phyloP scores from a whole-genome alignment of 2,113 vertebrate species.

The Ia io region DNA sequence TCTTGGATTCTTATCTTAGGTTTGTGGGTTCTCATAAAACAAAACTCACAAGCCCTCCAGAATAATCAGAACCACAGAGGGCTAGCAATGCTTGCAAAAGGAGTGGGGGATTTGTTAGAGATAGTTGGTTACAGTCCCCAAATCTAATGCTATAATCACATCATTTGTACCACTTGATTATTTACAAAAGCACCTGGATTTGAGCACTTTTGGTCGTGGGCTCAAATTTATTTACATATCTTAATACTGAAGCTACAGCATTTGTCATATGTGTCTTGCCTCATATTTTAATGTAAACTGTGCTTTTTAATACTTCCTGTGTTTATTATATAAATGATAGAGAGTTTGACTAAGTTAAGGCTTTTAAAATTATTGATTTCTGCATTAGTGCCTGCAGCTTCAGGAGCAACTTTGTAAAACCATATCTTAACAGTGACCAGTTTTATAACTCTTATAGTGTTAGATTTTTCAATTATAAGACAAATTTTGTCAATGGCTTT shows the following conservation, averaged over 20 bases:
- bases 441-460: conserved; percentile 49
- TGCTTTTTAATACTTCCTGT: conserved; percentile 15
- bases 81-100: background rate
- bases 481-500: conserved; percentile 51
- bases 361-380: conserved; percentile 31
- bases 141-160: background rate
- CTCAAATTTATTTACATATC: background rate
- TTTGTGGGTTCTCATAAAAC: conserved; percentile 18
- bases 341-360: background rate
- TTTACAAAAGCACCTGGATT: conserved; percentile 10
- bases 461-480: conserved; percentile 40
- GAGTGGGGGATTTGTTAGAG: background rate
- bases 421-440: background rate
- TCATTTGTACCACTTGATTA: background rate
- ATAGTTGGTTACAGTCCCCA: background rate
- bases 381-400: background rate
- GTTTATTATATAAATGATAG: conserved; percentile 51
- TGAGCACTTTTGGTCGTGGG: background rate
- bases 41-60: background rate
- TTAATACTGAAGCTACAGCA: background rate
- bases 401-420: conserved; percentile 35
- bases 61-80: background rate
- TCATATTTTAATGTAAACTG: conserved; percentile 35
- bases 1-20: background rate
- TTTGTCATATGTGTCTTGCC: background rate